Conservation (phyloP, 2,797 vertebrate genomes). For the Rhynchonycteris naso region DNA sequence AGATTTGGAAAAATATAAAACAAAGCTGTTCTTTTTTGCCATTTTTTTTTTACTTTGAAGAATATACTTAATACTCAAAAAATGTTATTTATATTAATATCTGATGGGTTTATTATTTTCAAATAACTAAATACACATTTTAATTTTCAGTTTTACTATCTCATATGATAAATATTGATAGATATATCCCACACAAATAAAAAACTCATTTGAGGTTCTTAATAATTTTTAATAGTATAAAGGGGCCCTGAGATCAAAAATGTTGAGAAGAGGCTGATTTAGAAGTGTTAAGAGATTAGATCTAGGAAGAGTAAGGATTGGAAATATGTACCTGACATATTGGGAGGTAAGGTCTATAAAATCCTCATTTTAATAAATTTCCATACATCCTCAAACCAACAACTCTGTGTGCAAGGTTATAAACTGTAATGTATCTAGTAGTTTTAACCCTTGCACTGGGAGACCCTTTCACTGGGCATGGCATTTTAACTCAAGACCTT, state of each 20-base stretch:
- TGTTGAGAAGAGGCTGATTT: neutral
- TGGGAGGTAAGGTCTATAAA: neutral
- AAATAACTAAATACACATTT: neutral
- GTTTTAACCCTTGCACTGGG: constrained; percentile 65
- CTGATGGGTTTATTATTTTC: neutral
- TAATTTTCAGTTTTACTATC: constrained; percentile 36
- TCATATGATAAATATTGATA: constrained; percentile 18
- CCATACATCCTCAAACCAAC: neutral
- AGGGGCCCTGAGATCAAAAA: neutral
- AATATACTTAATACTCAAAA: constrained; percentile 31
- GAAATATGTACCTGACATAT: neutral
- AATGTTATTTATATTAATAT: constrained; percentile 2
- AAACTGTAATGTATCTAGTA: constrained; percentile 52
- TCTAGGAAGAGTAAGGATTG: neutral
- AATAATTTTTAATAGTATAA: neutral
- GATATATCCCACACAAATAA: neutral
- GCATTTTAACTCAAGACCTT: constrained; percentile 69
- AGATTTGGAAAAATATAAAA: constrained; percentile 7
- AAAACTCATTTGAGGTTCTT: neutral
- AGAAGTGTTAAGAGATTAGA: constrained; percentile 5
- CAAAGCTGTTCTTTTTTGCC: neutral
- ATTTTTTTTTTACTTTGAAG: neutral
- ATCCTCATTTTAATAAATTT: constrained; percentile 7
- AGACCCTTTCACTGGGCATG: constrained; percentile 59
- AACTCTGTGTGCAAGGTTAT: constrained; percentile 55